A percentile compares a stretch with the other conserved stretches of the same genome.
Evolutionary conservation across 2,113 vertebrate genomes (phyloP).

Genomic region (Caracal caracal): DNA sequence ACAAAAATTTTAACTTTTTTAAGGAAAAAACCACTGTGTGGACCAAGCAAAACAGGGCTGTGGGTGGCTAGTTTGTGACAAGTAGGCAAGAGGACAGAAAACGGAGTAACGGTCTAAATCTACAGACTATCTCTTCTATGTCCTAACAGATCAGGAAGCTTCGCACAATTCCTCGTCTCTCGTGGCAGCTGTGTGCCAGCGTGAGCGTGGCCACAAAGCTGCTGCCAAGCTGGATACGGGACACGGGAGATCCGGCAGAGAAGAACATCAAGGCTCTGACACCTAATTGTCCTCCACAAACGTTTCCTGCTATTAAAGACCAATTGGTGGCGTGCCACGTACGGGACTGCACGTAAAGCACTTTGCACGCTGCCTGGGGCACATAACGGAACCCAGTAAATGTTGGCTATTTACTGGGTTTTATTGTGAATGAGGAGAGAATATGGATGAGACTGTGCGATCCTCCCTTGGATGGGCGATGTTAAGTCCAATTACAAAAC

Average conservation of each 20-base stretch:
- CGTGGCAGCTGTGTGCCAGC: fast-evolving
- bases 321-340: neutral
- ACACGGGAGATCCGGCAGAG: neutral
- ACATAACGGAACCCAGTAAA: neutral
- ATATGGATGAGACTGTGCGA: neutral
- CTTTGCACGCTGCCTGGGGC: neutral
- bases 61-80: neutral
- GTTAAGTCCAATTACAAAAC: conserved; percentile 4
- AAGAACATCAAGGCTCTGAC: neutral
- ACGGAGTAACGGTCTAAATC: neutral
- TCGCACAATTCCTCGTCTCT: too few species aligned
- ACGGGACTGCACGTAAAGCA: neutral
- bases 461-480: neutral
- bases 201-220: fast-evolving
- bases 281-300: neutral
- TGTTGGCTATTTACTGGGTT: neutral
- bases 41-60: neutral
- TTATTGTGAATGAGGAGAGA: neutral
- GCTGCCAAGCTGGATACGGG: neutral
- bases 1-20: neutral
- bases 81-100: conserved; percentile 18
- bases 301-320: neutral
- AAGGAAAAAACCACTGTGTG: neutral
- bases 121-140: neutral
- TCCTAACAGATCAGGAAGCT: neutral